Base-by-base conservation (phyloP, 2,113 vertebrate genomes). In the Podarcis muralis region DNA sequence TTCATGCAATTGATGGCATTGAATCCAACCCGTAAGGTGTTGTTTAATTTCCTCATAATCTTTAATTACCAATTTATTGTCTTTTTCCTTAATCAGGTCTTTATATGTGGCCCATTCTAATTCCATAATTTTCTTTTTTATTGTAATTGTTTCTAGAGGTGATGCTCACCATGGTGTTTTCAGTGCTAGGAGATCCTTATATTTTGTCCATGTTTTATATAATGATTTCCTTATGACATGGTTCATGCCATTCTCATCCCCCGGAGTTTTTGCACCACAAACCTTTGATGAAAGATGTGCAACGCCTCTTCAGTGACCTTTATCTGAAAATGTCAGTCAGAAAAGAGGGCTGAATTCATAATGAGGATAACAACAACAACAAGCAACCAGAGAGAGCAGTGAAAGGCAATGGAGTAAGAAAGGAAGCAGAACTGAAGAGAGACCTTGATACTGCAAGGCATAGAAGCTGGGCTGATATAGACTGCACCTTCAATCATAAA, bases 291-390 rank as follows among this genome's bases (percentile, higher is more conserved):
- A 88, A 93, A 87, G 90, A 2, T 91, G 90, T n/a, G 0, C 1
- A 82, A 90, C 91, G 72, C 91, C 78, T 91, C 93, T 91, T 91
- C 88, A 86, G 8, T 90, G 94, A 94, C 94, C 93, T 95, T 93
- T 94, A 1, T 0, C 5, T 93, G 86, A 87, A 95, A 95, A 95
- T 94, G 93, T 90, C 93, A 93, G 88, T 92, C 81, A 93, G 87
- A 90, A 93, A 84, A 87, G 74, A 81, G 48, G 68, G 84, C 48
- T 87, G 92, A 88, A 94, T 93, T 25, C 53, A 57, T 90, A 89
- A 86, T 90, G 92, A 93, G 90, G 82, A 89, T 59, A 74, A 74
- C 85, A 91, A 92, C 92, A 95, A 93, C 32, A 78, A 92, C 90
- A 78, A 68, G 90, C 93, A 94, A 94, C 87, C 87, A 84, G 23